Percentiles rank a stretch among this genome's conserved stretches.
Conservation (phyloP, 2,888 invertebrate genomes). For the Calliopum simillimum region DNA sequence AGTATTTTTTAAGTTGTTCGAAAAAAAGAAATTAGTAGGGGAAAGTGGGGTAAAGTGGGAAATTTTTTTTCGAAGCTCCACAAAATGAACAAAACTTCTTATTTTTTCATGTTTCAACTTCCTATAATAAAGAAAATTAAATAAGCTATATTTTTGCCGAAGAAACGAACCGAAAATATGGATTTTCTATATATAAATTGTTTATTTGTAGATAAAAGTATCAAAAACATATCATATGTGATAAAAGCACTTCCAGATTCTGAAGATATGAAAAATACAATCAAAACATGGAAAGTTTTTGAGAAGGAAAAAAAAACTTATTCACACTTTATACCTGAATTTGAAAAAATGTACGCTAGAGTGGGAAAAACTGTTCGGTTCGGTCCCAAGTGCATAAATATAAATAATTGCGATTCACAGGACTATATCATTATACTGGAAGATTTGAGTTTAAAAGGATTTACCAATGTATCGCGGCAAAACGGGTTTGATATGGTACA, state of each 20-base stretch:
- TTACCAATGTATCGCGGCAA: conserved; percentile 51
- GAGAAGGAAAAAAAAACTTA: conserved; percentile 60
- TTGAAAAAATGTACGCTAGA: conserved; percentile 54
- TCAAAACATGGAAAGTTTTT: conserved; percentile 55
- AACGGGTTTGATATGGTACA: conserved; percentile 65
- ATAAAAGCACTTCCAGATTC: conserved; percentile 51
- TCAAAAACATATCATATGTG: conserved; percentile 50
- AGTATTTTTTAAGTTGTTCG: too few relatives aligned
- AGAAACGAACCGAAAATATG: too few relatives aligned
- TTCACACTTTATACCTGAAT: conserved; percentile 54
- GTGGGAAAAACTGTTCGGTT: conserved; percentile 50
- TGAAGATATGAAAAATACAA: conserved; percentile 45
- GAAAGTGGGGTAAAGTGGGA: too few relatives aligned
- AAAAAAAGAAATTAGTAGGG: too few relatives aligned
- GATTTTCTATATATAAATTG: not conserved
- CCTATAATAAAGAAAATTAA: too few relatives aligned
- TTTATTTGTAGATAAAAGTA: conserved; percentile 45
- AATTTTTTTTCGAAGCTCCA: too few relatives aligned
- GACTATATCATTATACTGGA: conserved; percentile 57
- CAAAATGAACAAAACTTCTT: too few relatives aligned
- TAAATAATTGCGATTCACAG: conserved; percentile 24
- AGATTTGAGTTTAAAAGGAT: conserved; percentile 54
- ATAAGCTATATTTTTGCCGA: too few relatives aligned
- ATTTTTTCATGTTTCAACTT: too few relatives aligned
- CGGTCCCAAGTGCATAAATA: conserved; percentile 52